Percentiles rank a stretch among this genome's conserved stretches.
phyloP scores from a whole-genome alignment of 2,797 vertebrate species.

The Sitta carolinensis region DNA sequence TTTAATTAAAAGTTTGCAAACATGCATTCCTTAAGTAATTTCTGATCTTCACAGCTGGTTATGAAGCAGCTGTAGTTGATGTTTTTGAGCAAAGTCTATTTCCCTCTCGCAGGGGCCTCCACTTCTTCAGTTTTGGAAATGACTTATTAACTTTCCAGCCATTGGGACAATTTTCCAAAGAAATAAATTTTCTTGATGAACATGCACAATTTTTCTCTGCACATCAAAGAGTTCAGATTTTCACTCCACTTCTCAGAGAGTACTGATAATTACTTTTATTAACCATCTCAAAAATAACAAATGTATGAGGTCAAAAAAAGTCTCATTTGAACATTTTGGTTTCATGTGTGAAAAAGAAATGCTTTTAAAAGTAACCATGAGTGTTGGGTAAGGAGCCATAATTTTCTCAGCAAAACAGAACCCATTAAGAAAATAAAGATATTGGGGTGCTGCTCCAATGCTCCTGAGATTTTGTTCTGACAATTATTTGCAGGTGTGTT shows the following conservation, averaged over 20 bases:
- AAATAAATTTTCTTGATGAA: neutral
- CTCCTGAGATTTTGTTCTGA: neutral
- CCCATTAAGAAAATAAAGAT: neutral
- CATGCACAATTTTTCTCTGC: neutral
- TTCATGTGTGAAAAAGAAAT: neutral
- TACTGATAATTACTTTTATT: neutral
- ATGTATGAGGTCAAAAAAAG: neutral
- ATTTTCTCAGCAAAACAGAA: neutral
- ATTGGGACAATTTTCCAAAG: neutral
- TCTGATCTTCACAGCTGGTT: constrained; percentile 1
- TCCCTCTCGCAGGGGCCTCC: neutral
- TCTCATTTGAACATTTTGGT: neutral
- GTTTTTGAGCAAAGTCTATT: neutral
- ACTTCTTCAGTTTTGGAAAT: neutral
- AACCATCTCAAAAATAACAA: neutral
- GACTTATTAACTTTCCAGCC: neutral
- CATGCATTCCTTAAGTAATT: neutral
- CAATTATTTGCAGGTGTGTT: neutral
- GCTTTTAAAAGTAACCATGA: neutral
- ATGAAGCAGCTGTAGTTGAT: neutral
- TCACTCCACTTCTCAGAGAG: neutral
- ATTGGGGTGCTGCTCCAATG: neutral
- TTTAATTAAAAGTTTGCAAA: constrained; percentile 18
- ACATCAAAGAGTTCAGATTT: neutral
- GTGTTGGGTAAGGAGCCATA: neutral